A percentile compares a stretch with the other conserved stretches of the same genome.
These are phyloP conservation scores for Tineola bisselliella DNA, from an alignment of 2,888 invertebrate species.

Conservation along the genomic window DNA sequence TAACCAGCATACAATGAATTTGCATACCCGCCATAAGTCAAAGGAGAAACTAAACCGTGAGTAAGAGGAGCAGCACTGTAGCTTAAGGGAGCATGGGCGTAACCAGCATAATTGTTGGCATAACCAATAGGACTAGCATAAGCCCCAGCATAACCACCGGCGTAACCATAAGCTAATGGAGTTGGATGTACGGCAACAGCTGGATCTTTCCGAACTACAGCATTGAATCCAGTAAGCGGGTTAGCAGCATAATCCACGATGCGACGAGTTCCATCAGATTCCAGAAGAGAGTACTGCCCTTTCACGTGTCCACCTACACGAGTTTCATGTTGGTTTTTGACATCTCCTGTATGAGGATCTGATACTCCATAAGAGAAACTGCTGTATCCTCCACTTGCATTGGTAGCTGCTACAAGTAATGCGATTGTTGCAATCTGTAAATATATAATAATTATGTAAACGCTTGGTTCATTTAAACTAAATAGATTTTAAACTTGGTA, in stretches of 20 bases:
- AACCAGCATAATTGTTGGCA: background rate
- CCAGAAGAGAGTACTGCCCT: slow-evolving; percentile 59
- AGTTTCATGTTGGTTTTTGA: slow-evolving; percentile 70
- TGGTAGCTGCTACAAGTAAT: slow-evolving; percentile 51
- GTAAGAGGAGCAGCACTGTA: slow-evolving; percentile 26
- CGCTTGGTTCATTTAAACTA: no score
- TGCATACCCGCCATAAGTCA: slow-evolving; percentile 17
- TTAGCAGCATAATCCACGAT: slow-evolving; percentile 67
- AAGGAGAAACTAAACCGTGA: slow-evolving; percentile 19
- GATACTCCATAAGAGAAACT: slow-evolving; percentile 60
- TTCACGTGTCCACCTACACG: slow-evolving; percentile 72
- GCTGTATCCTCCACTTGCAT: slow-evolving; percentile 50
- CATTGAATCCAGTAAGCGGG: slow-evolving; percentile 40
- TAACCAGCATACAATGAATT: background rate
- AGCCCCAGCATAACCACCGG: slow-evolving; percentile 20
- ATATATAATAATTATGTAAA: background rate
- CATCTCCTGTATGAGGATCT: slow-evolving; percentile 60
- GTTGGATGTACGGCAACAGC: slow-evolving; percentile 22
- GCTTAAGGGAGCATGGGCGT: background rate
- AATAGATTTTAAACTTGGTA: no score
- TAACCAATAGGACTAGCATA: slow-evolving; percentile 14
- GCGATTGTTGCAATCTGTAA: slow-evolving; percentile 51
- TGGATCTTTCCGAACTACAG: slow-evolving; percentile 39
- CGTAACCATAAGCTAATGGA: slow-evolving; percentile 4
- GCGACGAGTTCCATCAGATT: slow-evolving; percentile 71